A percentile compares a stretch with the other conserved stretches of the same genome.
phyloP scores from a whole-genome alignment of 2,797 vertebrate genomes.

The Clarias pachynema region DNA sequence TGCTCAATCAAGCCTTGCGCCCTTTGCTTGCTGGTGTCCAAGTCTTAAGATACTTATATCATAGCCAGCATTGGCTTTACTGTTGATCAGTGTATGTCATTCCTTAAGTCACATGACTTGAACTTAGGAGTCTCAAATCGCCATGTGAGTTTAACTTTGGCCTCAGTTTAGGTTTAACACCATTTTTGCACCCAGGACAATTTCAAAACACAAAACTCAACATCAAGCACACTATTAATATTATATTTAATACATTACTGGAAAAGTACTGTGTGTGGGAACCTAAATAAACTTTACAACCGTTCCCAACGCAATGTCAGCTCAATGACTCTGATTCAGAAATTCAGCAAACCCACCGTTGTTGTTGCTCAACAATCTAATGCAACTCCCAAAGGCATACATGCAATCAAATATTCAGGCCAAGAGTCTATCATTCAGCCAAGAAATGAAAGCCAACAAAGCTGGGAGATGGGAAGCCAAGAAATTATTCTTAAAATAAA shows the following conservation, averaged over 20 bases:
- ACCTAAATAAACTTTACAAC: not conserved
- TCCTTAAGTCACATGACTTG: not conserved
- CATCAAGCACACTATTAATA: not conserved
- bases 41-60: too few species aligned
- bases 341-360: constrained; percentile 20
- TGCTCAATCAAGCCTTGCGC: too few species aligned
- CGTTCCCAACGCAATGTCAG: constrained; percentile 15
- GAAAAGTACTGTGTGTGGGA: not conserved
- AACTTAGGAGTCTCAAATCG: not conserved
- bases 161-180: not conserved
- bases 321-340: constrained; percentile 17
- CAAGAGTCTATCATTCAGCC: constrained; percentile 46
- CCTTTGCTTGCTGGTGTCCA: too few species aligned
- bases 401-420: constrained; percentile 48
- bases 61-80: too few species aligned
- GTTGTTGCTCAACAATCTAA: constrained; percentile 35
- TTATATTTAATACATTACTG: not conserved
- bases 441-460: constrained; percentile 29
- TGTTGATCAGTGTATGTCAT: not conserved
- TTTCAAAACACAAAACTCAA: not conserved
- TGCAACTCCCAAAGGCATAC: constrained; percentile 32
- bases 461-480: not conserved
- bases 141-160: not conserved
- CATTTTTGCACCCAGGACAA: too few species aligned
- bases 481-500: constrained; percentile 45